These are phyloP conservation scores for Pammene aurita DNA, from an alignment of 2,888 invertebrate genomes.

Conservation along the genomic window DNA sequence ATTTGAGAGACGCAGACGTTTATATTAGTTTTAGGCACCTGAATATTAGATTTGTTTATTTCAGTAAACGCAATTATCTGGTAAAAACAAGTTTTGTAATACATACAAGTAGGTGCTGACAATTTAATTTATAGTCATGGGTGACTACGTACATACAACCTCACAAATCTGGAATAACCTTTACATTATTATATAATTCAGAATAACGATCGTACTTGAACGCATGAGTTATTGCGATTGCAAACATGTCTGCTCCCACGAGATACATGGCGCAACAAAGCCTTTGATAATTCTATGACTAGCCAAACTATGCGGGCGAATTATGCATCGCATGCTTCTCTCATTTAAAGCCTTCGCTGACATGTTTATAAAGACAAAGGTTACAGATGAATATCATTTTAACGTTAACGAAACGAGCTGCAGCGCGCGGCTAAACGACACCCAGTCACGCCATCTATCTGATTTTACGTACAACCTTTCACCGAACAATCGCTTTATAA, in stretches of 20 bases:
- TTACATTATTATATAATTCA: conserved; percentile 30
- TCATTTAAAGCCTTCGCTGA: conserved; percentile 63
- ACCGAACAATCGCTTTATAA: conserved; percentile 78
- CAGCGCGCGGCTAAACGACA: conserved; percentile 77
- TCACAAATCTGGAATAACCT: conserved; percentile 17
- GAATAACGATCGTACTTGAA: conserved; percentile 25
- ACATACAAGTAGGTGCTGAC: not conserved
- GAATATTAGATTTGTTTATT: too few species aligned
- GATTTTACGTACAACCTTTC: conserved; percentile 74
- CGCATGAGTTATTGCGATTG: conserved; percentile 26
- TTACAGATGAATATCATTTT: conserved; percentile 77
- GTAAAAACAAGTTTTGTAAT: not conserved
- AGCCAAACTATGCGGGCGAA: conserved; percentile 71
- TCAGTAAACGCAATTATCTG: too few species aligned
- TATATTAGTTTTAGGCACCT: too few species aligned
- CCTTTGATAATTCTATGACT: conserved; percentile 48
- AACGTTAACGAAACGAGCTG: conserved; percentile 75
- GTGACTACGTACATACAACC: conserved; percentile 1
- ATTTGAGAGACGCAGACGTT: too few species aligned
- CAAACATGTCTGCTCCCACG: conserved; percentile 35
- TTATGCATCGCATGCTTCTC: conserved; percentile 66
- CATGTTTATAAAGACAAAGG: conserved; percentile 82
- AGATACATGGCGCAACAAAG: conserved; percentile 45
- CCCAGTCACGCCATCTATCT: conserved; percentile 82
- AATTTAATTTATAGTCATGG: not conserved